Evolutionary conservation across 2,888 invertebrate species (phyloP).

Genomic region (Scelioninae gen. 1): DNA sequence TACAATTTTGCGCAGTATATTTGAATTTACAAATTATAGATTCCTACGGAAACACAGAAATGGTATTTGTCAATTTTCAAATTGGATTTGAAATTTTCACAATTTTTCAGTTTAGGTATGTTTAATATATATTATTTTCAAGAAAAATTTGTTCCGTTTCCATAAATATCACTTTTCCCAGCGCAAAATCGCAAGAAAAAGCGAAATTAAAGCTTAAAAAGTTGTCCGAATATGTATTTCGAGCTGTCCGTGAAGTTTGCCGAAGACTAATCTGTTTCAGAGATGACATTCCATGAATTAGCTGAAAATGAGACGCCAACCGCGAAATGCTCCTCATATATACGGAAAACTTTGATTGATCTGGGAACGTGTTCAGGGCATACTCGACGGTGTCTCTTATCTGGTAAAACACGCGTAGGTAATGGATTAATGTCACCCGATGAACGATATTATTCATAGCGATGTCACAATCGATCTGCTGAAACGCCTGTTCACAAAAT

Average conservation of each 20-base stretch:
- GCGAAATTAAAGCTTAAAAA: slow-evolving; percentile 39
- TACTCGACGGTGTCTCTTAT: slow-evolving; percentile 43
- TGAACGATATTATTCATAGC: slow-evolving; percentile 56
- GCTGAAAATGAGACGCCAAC: slow-evolving; percentile 51
- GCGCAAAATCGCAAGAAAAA: neutral
- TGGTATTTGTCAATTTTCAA: too few relatives aligned
- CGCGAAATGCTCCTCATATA: slow-evolving; percentile 28
- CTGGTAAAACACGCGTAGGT: slow-evolving; percentile 49
- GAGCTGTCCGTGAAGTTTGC: slow-evolving; percentile 36
- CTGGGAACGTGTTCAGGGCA: slow-evolving; percentile 31
- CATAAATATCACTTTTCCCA: slow-evolving; percentile 3
- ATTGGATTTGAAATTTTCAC: too few relatives aligned
- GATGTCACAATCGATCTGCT: slow-evolving; percentile 38
- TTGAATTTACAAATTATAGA: neutral
- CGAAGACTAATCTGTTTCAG: slow-evolving; percentile 55
- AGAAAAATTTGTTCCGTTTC: neutral
- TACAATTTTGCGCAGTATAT: neutral
- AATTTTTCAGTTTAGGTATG: too few relatives aligned
- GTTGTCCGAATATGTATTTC: slow-evolving; percentile 22
- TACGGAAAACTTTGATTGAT: slow-evolving; percentile 54
- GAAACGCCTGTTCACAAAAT: slow-evolving; percentile 27
- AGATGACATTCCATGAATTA: slow-evolving; percentile 58
- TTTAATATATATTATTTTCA: too few relatives aligned
- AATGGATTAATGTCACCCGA: slow-evolving; percentile 58
- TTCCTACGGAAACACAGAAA: too few relatives aligned